Conservation (phyloP, 2,797 vertebrate genomes). For the Xyrichtys novacula region DNA sequence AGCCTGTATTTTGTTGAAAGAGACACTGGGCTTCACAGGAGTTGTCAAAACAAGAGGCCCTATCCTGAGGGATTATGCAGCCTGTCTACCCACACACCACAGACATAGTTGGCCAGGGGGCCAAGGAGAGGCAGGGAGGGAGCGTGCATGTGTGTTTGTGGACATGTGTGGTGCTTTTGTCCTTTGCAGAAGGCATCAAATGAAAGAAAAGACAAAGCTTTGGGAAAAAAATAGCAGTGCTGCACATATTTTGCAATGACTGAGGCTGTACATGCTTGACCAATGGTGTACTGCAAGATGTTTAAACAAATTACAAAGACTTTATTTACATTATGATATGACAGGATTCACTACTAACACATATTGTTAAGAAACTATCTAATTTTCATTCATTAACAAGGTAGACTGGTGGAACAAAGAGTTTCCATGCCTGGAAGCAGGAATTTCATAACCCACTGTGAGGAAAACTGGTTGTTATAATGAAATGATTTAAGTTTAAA, state of each 20-base stretch:
- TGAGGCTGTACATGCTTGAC: slow-evolving; percentile 8
- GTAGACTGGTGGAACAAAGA: slow-evolving; percentile 8
- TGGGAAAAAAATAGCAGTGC: slow-evolving; percentile 1
- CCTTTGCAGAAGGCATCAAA: slow-evolving; percentile 19
- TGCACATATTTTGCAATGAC: slow-evolving; percentile 24
- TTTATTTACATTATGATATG: slow-evolving; percentile 40
- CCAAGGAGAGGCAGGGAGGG: slow-evolving; percentile 10
- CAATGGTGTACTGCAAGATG: slow-evolving; percentile 8
- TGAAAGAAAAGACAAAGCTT: slow-evolving; percentile 15
- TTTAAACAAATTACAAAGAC: slow-evolving; percentile 35
- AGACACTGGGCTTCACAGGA: slow-evolving; percentile 81
- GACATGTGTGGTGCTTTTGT: slow-evolving; percentile 16
- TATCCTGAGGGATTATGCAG: slow-evolving; percentile 75
- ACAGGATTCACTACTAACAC: slow-evolving; percentile 28
- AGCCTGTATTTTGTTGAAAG: slow-evolving; percentile 83
- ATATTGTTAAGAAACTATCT: slow-evolving; percentile 19
- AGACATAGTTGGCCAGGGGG: slow-evolving; percentile 51
- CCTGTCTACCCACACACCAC: slow-evolving; percentile 61
- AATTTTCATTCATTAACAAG: slow-evolving; percentile 31
- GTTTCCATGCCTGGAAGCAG: neutral
- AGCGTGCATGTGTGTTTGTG: neutral
- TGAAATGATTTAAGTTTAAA: neutral
- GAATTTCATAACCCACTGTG: neutral
- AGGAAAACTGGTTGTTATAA: neutral
- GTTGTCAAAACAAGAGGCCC: slow-evolving; percentile 85